phyloP scores from a whole-genome alignment of 2,888 invertebrate species.

The Cepaea hortensis region DNA sequence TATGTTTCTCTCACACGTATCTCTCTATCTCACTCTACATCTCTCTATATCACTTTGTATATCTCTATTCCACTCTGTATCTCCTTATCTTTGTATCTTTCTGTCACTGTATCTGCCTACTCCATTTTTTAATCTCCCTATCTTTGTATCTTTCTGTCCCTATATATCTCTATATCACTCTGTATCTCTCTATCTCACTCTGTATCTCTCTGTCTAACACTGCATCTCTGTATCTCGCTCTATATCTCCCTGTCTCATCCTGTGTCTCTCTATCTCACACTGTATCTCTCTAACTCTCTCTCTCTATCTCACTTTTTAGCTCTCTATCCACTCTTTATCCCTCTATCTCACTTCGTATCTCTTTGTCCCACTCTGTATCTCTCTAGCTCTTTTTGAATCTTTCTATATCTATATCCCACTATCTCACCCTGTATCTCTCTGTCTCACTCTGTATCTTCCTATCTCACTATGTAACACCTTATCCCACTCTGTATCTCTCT shows the following conservation, averaged over 20 bases:
- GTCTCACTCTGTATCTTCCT: not conserved
- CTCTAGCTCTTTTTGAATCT: too few species aligned
- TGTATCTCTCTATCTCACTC: not conserved
- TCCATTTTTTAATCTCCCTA: not conserved
- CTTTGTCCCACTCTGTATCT: not conserved
- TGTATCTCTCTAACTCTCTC: not conserved
- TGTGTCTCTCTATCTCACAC: not conserved
- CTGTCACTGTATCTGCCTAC: not conserved
- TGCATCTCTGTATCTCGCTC: not conserved
- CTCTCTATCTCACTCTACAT: not conserved
- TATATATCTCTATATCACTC: not conserved
- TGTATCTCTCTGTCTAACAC: not conserved
- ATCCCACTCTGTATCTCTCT: not conserved
- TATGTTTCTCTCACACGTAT: not conserved
- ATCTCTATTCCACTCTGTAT: too few species aligned
- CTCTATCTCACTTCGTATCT: not conserved
- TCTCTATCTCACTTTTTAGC: not conserved
- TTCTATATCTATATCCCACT: not conserved
- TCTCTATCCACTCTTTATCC: not conserved
- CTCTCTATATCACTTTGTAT: too few species aligned
- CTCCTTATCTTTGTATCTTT: not conserved
- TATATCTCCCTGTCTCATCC: not conserved
- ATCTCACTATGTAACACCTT: not conserved
- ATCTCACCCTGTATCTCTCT: not conserved
- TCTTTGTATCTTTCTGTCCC: not conserved